Conservation (phyloP, 2,113 vertebrate species). For the Argyrosomus japonicus region DNA sequence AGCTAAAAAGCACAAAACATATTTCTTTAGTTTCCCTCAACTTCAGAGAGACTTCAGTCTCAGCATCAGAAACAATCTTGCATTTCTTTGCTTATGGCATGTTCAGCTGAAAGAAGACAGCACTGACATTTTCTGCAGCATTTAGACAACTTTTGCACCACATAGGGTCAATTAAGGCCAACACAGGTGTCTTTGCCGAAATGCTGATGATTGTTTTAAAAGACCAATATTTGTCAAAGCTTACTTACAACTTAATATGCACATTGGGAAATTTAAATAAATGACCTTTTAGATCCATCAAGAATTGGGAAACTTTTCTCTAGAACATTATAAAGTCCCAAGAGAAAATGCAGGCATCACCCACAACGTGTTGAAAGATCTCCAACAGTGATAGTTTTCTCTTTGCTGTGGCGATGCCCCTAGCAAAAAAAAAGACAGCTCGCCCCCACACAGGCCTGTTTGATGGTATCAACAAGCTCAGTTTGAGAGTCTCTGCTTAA, state of each 20-base stretch:
- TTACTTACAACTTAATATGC: neutral
- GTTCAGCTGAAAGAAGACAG: conserved; percentile 4
- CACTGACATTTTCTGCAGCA: conserved; percentile 14
- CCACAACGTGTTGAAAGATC: neutral
- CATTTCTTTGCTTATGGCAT: conserved; percentile 11
- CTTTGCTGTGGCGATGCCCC: conserved; percentile 12
- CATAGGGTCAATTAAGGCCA: neutral
- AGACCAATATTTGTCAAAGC: neutral
- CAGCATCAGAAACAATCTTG: neutral
- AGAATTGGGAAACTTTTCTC: neutral
- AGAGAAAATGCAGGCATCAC: conserved; percentile 5
- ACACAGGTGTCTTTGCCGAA: neutral
- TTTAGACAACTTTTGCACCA: neutral
- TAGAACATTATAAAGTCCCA: neutral
- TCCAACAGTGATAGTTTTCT: conserved; percentile 2
- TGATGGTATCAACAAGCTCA: conserved; percentile 40
- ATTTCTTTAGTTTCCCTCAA: neutral
- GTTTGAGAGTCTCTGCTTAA: conserved; percentile 9
- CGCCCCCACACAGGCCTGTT: conserved; percentile 4
- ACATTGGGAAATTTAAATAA: neutral
- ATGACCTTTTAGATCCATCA: neutral
- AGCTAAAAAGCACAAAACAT: neutral
- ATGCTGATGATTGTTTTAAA: neutral
- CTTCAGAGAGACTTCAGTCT: conserved; percentile 3
- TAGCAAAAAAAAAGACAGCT: neutral